A percentile compares a stretch with the other conserved stretches of the same genome.
These are phyloP conservation scores for Macquaria ambigua DNA, from an alignment of 2,113 vertebrate species.

Conservation along the genomic window DNA sequence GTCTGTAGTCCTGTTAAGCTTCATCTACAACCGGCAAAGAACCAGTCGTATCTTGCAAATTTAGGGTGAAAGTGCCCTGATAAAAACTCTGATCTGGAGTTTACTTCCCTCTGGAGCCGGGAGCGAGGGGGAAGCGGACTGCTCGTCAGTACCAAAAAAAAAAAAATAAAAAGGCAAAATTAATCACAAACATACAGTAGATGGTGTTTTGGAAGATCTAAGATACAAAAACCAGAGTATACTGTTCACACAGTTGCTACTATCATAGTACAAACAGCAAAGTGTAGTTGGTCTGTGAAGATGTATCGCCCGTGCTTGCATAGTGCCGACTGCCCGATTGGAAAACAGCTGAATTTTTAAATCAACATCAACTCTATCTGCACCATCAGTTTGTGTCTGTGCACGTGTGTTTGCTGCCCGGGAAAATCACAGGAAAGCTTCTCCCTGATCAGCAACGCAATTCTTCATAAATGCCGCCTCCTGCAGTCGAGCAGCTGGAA, in stretches of 20 bases:
- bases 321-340: slow-evolving; percentile 61
- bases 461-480: slow-evolving; percentile 63
- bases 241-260: slow-evolving; percentile 75
- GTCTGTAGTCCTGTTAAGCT: slow-evolving; percentile 40
- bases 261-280: slow-evolving; percentile 64
- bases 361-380: slow-evolving; percentile 15
- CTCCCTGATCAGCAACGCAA: slow-evolving; percentile 29
- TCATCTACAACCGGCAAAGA: slow-evolving; percentile 51
- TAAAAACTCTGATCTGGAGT: slow-evolving; percentile 64
- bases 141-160: slow-evolving; percentile 29
- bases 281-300: slow-evolving; percentile 46
- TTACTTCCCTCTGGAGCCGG: slow-evolving; percentile 31
- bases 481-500: slow-evolving; percentile 40
- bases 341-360: slow-evolving; percentile 33
- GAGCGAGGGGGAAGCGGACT: slow-evolving; percentile 9
- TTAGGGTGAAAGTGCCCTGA: slow-evolving; percentile 51
- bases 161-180: slow-evolving; percentile 35
- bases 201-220: slow-evolving; percentile 73
- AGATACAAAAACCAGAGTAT: slow-evolving; percentile 64
- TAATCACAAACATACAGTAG: slow-evolving; percentile 62
- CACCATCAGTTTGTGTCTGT: slow-evolving; percentile 44
- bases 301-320: slow-evolving; percentile 71
- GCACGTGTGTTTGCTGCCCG: slow-evolving; percentile 6
- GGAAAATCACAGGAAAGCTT: slow-evolving; percentile 29
- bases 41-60: slow-evolving; percentile 34